phyloP scores from a whole-genome alignment of 2,797 vertebrate species.

The Poeciliopsis turneri region DNA sequence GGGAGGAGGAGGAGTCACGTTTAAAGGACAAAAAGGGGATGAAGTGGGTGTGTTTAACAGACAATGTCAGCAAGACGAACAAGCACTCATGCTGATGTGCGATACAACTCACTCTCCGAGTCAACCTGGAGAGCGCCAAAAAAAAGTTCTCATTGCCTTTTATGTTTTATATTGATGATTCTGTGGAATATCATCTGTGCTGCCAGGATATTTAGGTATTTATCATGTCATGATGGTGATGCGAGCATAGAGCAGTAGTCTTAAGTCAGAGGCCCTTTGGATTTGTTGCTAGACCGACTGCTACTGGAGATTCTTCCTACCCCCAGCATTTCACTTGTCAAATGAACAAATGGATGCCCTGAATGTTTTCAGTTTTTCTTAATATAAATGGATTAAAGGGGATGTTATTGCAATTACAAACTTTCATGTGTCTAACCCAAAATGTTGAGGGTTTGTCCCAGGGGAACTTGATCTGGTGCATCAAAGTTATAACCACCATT shows the following conservation, averaged over 20 bases:
- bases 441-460: background rate
- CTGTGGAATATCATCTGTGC: background rate
- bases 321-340: background rate
- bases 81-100: slow-evolving; percentile 11
- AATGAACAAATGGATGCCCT: background rate
- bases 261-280: background rate
- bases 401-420: background rate
- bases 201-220: background rate
- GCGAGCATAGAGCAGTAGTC: background rate
- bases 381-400: background rate
- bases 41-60: slow-evolving; percentile 46
- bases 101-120: background rate
- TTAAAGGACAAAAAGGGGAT: slow-evolving; percentile 66
- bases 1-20: slow-evolving; percentile 50
- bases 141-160: background rate
- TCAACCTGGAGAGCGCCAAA: background rate
- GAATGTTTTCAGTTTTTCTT: background rate
- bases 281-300: background rate
- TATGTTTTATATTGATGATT: background rate
- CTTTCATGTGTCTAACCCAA: background rate
- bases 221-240: background rate
- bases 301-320: background rate
- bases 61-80: slow-evolving; percentile 44
- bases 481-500: background rate
- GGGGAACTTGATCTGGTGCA: background rate